Conservation (phyloP, 2,113 vertebrate species). For the Phoenicopterus ruber region DNA sequence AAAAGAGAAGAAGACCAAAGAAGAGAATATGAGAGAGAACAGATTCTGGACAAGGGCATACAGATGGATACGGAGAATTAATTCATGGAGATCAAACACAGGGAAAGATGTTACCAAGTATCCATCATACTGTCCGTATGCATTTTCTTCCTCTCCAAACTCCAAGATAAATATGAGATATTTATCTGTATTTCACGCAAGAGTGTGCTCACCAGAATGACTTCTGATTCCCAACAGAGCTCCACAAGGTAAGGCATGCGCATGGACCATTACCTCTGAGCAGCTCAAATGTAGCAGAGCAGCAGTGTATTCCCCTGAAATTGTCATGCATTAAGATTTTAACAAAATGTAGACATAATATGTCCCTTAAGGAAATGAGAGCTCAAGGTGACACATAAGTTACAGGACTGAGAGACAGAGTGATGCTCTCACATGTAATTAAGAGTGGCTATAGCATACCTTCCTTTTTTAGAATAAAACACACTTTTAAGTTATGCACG, state of each 20-base stretch:
- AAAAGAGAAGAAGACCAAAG: neutral
- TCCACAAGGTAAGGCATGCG: neutral
- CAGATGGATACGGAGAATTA: neutral
- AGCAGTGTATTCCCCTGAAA: neutral
- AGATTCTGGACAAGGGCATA: neutral
- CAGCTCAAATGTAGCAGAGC: neutral
- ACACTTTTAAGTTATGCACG: neutral
- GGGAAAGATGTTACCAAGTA: neutral
- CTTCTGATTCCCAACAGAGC: neutral
- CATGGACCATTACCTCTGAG: neutral
- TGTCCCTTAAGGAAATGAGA: neutral
- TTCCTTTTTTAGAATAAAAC: neutral
- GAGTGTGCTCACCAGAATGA: neutral
- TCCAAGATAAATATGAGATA: neutral
- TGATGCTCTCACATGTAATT: neutral
- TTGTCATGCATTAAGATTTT: neutral
- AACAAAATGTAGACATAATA: neutral
- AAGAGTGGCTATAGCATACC: neutral
- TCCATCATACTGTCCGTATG: neutral
- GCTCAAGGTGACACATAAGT: neutral
- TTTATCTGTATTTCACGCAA: neutral
- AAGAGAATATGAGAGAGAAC: neutral
- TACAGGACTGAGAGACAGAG: neutral
- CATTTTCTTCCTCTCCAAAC: neutral
- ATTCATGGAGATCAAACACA: neutral